A percentile compares a stretch with the other conserved stretches of the same genome.
Conservation (phyloP, 2,113 vertebrate genomes). For the Chroicocephalus ridibundus region DNA sequence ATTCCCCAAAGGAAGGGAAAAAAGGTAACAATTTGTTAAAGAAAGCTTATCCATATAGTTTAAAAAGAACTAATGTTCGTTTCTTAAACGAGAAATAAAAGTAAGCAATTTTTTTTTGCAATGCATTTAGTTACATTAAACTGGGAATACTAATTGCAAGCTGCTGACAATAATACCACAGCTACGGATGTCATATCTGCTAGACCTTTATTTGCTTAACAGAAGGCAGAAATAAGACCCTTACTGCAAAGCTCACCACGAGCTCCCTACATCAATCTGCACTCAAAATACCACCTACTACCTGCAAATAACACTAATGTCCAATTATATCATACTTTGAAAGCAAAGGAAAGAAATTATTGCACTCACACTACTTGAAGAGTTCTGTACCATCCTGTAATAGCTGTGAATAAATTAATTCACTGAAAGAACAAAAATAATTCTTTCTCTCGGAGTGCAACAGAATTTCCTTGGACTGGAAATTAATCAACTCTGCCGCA, state of each 20-base stretch:
- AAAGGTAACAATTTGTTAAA: background rate
- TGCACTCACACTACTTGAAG: background rate
- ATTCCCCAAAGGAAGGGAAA: background rate
- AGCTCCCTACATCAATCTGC: background rate
- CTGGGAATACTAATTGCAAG: background rate
- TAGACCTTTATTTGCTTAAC: background rate
- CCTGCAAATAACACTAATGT: background rate
- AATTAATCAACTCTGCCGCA: background rate
- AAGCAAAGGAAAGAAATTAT: background rate
- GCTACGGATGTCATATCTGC: background rate
- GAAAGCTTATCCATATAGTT: background rate
- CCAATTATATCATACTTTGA: background rate
- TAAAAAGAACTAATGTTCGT: background rate
- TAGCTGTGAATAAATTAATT: background rate
- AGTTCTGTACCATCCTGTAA: background rate
- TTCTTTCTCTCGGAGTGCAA: background rate
- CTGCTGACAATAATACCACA: background rate
- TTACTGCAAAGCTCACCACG: background rate
- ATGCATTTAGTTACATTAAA: background rate
- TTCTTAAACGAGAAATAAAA: background rate
- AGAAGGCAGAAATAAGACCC: background rate
- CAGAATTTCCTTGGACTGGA: background rate
- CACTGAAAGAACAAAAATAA: background rate
- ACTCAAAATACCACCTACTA: background rate
- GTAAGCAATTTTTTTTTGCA: fast-evolving